phyloP scores from a whole-genome alignment of 2,113 vertebrate species.

The Brachyhypopomus occidentalis region DNA sequence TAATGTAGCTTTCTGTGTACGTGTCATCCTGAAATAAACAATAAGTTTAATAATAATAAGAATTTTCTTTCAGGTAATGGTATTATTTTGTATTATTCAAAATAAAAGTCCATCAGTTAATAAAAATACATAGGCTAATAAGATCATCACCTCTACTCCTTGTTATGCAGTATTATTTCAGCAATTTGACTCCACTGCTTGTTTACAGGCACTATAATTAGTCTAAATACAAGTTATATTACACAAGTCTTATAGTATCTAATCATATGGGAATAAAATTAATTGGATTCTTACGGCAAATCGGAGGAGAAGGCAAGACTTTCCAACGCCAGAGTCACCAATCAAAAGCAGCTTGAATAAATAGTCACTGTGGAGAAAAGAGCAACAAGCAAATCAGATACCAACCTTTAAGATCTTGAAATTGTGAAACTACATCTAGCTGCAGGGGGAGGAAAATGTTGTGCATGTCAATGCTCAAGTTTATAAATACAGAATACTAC shows the following conservation, averaged over 20 bases:
- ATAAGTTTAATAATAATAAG: no score
- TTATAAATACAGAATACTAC: not conserved
- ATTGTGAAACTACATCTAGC: not conserved
- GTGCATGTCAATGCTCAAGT: not conserved
- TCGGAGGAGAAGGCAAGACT: slow-evolving; percentile 98
- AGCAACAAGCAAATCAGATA: slow-evolving; percentile 56
- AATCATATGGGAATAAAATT: not conserved
- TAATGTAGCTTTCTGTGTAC: slow-evolving; percentile 99
- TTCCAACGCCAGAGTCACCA: slow-evolving; percentile 98
- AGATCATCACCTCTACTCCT: no score
- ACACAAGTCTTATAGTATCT: no score
- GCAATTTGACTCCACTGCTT: no score
- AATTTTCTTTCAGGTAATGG: no score
- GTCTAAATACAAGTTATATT: no score
- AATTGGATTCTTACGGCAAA: slow-evolving; percentile 90
- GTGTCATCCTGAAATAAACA: slow-evolving; percentile 89
- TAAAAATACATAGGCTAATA: no score
- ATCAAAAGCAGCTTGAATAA: slow-evolving; percentile 99
- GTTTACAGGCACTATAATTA: no score
- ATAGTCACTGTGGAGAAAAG: slow-evolving; percentile 89
- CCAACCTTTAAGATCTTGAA: not conserved
- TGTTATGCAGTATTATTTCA: no score
- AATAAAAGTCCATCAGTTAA: no score
- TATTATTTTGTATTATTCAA: no score
- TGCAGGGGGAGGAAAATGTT: not conserved